Conservation (phyloP, 2,797 vertebrate species). For the Sylvia borin region DNA sequence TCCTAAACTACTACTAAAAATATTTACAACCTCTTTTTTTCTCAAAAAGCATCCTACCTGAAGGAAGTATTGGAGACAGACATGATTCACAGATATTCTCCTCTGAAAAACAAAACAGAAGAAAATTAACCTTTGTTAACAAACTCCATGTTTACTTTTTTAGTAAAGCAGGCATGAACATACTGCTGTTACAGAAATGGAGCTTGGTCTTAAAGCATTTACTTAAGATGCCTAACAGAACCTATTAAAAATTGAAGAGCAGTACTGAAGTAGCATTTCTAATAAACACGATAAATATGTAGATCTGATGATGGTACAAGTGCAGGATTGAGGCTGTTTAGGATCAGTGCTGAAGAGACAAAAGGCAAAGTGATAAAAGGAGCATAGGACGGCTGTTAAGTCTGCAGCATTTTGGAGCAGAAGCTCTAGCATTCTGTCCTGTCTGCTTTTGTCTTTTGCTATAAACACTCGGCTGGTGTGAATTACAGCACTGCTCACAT, state of each 20-base stretch:
- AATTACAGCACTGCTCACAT: not conserved
- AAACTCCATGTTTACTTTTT: not conserved
- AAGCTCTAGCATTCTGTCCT: not conserved
- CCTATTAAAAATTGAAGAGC: not conserved
- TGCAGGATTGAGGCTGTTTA: not conserved
- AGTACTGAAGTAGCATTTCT: not conserved
- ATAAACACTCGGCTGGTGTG: not conserved
- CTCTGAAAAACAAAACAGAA: conserved; percentile 79
- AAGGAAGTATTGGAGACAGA: conserved; percentile 89
- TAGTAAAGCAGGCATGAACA: not conserved
- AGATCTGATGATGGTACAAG: not conserved
- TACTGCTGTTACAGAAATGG: not conserved
- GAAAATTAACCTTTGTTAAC: not conserved
- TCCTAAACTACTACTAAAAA: not conserved
- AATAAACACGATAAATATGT: not conserved
- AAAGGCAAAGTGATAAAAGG: not conserved
- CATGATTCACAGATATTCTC: conserved; percentile 96
- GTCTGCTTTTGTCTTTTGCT: not conserved
- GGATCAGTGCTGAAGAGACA: not conserved
- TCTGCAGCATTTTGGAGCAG: not conserved
- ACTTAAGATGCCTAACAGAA: not conserved
- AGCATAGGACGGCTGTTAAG: not conserved
- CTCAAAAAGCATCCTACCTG: conserved; percentile 80
- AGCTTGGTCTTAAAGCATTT: not conserved
- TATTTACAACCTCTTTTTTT: not conserved